These are phyloP conservation scores for Falco peregrinus DNA, from an alignment of 2,797 vertebrate genomes.

Conservation along the genomic window DNA sequence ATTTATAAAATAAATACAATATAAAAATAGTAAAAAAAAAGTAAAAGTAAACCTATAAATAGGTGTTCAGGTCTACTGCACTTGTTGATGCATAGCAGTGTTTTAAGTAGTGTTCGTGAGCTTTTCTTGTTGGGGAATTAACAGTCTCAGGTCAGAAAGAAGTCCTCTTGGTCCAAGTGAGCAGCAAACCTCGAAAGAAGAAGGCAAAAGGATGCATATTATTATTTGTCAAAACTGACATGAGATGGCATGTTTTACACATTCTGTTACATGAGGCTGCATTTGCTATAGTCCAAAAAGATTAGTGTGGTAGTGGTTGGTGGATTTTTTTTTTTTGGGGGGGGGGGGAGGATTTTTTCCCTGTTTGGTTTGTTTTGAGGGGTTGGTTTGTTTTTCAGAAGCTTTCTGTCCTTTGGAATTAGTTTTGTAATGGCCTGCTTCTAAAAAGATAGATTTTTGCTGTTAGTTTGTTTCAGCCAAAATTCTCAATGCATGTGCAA, in stretches of 20 bases:
- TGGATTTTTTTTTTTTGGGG: not conserved
- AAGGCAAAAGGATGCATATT: not conserved
- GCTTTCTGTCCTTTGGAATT: not conserved
- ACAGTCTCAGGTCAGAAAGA: not conserved
- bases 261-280: not conserved
- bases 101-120: not conserved
- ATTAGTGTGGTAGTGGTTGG: not conserved
- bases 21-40: no score
- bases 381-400: not conserved
- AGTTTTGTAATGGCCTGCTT: not conserved
- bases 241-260: not conserved
- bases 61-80: not conserved
- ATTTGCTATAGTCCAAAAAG: not conserved
- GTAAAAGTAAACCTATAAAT: not conserved
- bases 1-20: no score
- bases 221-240: not conserved
- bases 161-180: not conserved
- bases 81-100: not conserved
- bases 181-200: not conserved
- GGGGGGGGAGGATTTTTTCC: no score
- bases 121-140: not conserved
- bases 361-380: not conserved
- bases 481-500: not conserved
- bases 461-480: not conserved
- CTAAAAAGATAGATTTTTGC: not conserved